Percentiles rank a stretch among this genome's conserved stretches.
These are phyloP conservation scores for Uropsilus gracilis DNA, from an alignment of 2,113 vertebrate genomes.

Conservation along the genomic window DNA sequence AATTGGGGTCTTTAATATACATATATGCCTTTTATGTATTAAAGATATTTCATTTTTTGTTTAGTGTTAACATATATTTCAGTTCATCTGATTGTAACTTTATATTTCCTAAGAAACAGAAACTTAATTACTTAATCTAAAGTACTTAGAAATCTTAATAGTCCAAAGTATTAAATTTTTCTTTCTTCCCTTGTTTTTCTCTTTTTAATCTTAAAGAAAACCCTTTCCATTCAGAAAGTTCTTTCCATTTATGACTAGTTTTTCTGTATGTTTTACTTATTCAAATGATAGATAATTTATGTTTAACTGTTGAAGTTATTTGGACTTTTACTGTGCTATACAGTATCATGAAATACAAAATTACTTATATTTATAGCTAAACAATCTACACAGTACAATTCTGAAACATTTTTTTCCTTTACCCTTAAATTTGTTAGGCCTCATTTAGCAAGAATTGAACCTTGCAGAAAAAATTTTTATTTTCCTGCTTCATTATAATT, in stretches of 20 bases:
- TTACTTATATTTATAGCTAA: not conserved
- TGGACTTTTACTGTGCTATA: not conserved
- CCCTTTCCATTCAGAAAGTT: not conserved
- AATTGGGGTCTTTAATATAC: not conserved
- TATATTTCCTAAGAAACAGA: not conserved
- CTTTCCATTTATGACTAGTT: not conserved
- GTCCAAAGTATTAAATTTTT: not conserved
- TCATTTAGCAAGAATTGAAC: not conserved
- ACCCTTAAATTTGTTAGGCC: not conserved
- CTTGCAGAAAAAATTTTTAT: not conserved
- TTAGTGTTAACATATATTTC: not conserved
- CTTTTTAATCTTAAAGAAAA: not conserved
- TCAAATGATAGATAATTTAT: not conserved
- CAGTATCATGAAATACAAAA: not conserved
- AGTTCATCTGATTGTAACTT: not conserved
- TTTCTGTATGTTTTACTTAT: not conserved
- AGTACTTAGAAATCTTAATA: not conserved
- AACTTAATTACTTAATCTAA: not conserved
- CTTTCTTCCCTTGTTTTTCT: not conserved
- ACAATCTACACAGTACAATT: not conserved
- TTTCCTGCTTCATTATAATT: not conserved
- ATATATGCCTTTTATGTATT: not conserved
- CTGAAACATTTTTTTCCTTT: not conserved
- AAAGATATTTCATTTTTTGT: not conserved
- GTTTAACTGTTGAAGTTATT: not conserved